Percentiles rank a stretch among this genome's conserved stretches.
Evolutionary conservation across 2,888 invertebrate species (phyloP).

Genomic region (Drosophila austrosaltans): DNA sequence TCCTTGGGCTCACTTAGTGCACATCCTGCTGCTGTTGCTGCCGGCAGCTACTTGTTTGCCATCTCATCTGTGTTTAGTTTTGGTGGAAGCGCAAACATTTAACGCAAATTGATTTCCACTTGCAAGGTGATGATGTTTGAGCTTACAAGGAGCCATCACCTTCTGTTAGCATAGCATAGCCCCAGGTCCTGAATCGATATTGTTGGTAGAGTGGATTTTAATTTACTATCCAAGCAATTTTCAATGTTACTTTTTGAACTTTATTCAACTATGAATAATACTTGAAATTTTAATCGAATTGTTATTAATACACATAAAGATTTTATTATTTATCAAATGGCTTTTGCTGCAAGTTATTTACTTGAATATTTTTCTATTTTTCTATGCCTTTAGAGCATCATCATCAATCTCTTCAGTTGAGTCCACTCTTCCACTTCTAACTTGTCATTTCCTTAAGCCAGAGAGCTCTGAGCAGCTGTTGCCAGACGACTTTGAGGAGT

Average conservation of each 20-base stretch:
- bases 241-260: background rate
- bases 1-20: conserved; percentile 38
- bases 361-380: conserved; percentile 13
- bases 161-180: background rate
- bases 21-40: conserved; percentile 28
- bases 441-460: conserved; percentile 55
- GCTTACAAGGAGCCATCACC: conserved; percentile 12
- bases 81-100: conserved; percentile 54
- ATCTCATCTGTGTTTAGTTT: conserved; percentile 43
- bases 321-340: background rate
- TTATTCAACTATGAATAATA: background rate
- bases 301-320: background rate
- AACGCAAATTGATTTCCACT: conserved; percentile 65
- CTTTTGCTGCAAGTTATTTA: background rate
- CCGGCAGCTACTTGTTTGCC: conserved; percentile 35
- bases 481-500: conserved; percentile 18
- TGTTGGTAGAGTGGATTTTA: background rate
- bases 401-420: conserved; percentile 35
- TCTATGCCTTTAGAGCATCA: conserved; percentile 1
- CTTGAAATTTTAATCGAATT: background rate
- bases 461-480: conserved; percentile 45
- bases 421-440: conserved; percentile 33
- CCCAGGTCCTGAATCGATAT: background rate
- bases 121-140: conserved; percentile 37
- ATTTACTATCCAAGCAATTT: background rate